Evolutionary conservation across 2,888 invertebrate genomes (phyloP), one percentile per base, ranked within the genome.

Genomic region (Sceliomorpha sp.): DNA sequence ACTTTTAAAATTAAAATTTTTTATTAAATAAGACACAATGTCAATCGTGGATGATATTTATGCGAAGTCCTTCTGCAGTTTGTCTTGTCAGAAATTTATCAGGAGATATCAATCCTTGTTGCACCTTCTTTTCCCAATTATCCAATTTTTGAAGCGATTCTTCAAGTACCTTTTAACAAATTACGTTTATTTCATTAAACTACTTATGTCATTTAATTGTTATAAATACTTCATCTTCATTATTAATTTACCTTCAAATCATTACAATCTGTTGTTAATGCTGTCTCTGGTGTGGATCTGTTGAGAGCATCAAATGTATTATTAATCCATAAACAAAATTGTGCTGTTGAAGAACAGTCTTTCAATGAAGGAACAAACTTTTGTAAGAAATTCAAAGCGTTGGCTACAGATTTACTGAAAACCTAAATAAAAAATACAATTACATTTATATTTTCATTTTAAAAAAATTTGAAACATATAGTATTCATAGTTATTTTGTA

Each of bases 41-140:
- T n/a, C n/a, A n/a, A n/a, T n/a, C n/a, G n/a, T n/a, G n/a, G n/a
- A n/a, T n/a, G n/a, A n/a, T n/a, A n/a, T n/a, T n/a, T n/a, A n/a
- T n/a, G n/a, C n/a, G n/a, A n/a, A n/a, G n/a, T n/a, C 64, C 72
- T 56, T 75, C 66, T 27, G 75, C 70, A n/a, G 75, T 75, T 24
- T 55, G 53, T 13, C 40, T 60, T 0, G 60, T 72, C 4, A 73
- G 45, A 45, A 70, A 72, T 9, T 45, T 8, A 37, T 72, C 47
- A 7, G 42, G 12, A 15, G 10, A 37, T 20, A 74, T 63, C 13
- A 47, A 20, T 10, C 53, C 50, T 14, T 59, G 13, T n/a, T 50
- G 6, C 0, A 62, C 67, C 37, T 64, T 32, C 7, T 55, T 34
- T 37, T 75, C 68, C 71, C 64, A 73, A 24, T 62, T 39, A 47